Percentiles rank a stretch among this genome's conserved stretches.
phyloP scores from a whole-genome alignment of 2,113 vertebrate genomes.

The Daphoenositta chrysoptera region DNA sequence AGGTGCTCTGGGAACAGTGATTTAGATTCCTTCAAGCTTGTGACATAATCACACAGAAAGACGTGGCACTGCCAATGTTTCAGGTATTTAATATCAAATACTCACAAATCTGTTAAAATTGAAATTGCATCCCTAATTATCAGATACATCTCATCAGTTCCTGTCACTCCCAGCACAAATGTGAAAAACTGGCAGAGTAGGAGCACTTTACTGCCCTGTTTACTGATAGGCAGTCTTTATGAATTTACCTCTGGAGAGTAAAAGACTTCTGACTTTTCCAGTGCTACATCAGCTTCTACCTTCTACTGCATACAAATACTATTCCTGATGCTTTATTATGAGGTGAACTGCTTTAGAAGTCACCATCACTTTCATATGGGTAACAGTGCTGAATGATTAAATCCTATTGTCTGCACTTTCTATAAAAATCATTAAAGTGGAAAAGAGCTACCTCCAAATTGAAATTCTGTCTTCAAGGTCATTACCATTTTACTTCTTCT shows the following conservation, averaged over 20 bases:
- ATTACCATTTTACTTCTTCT: slow-evolving; percentile 22
- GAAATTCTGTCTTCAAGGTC: slow-evolving; percentile 25
- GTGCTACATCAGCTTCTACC: neutral
- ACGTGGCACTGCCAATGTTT: neutral
- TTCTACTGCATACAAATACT: neutral
- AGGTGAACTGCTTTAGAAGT: neutral
- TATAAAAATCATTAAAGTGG: slow-evolving; percentile 23
- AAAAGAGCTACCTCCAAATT: slow-evolving; percentile 21
- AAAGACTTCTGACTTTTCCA: neutral
- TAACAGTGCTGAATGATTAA: slow-evolving; percentile 5
- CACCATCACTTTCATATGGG: neutral
- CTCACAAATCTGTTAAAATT: neutral
- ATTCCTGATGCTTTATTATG: neutral
- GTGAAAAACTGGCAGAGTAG: neutral
- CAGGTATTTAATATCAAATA: neutral
- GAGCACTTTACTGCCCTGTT: neutral
- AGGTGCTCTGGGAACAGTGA: neutral
- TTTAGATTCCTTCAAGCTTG: neutral
- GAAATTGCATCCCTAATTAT: slow-evolving; percentile 6
- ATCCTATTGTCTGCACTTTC: slow-evolving; percentile 6
- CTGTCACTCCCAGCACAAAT: neutral
- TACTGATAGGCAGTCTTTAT: neutral
- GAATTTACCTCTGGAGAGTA: neutral
- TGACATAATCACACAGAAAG: neutral
- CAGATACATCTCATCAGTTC: neutral